A percentile compares a stretch with the other conserved stretches of the same genome.
These are phyloP conservation scores for Vultur gryphus DNA, from an alignment of 2,797 vertebrate species.

Conservation along the genomic window DNA sequence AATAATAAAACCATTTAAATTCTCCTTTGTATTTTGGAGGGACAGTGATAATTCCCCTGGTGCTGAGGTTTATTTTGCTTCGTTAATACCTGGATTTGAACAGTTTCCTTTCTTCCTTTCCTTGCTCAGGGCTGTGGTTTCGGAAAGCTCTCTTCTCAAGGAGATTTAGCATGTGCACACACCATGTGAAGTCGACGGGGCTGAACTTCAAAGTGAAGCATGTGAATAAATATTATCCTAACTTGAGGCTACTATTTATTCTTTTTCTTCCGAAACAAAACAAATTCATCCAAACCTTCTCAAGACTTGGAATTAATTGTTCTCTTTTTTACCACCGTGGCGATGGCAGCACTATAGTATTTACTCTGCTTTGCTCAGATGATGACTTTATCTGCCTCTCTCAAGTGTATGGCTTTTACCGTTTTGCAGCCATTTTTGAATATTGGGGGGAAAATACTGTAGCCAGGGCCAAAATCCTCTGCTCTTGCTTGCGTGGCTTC, in stretches of 20 bases:
- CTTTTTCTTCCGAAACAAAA: constrained; percentile 38
- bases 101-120: not conserved
- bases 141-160: not conserved
- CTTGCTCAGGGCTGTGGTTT: constrained; percentile 9
- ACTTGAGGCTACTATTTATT: constrained; percentile 29
- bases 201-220: constrained; percentile 36
- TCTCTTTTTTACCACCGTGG: not conserved
- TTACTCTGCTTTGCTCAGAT: not conserved
- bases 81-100: not conserved
- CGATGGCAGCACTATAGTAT: accelerated
- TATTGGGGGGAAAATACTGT: not conserved
- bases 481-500: not conserved
- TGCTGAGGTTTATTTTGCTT: not conserved
- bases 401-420: not conserved
- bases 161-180: not conserved
- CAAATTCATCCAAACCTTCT: not conserved
- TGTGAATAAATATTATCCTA: constrained; percentile 55
- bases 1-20: not conserved
- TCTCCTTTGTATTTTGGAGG: not conserved
- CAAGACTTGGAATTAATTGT: not conserved
- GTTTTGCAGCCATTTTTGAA: not conserved
- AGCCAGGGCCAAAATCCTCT: not conserved
- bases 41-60: not conserved
- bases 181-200: not conserved
- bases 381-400: not conserved